phyloP scores from a whole-genome alignment of 1,140 invertebrate genomes.

The Caenorhabditis brenneri region DNA sequence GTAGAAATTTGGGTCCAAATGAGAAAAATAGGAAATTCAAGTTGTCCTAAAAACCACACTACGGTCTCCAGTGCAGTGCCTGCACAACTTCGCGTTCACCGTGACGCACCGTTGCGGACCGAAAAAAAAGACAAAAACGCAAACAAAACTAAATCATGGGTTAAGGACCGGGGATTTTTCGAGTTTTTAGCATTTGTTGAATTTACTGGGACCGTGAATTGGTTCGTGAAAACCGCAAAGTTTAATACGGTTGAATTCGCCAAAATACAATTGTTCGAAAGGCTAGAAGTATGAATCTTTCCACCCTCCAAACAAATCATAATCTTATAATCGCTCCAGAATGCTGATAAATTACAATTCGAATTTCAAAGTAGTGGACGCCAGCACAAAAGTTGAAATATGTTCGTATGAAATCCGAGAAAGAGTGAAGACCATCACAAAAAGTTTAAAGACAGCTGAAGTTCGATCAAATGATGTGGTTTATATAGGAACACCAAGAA shows the following conservation, averaged over 20 bases:
- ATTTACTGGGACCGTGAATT: no score
- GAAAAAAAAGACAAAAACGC: neutral
- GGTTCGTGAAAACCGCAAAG: no score
- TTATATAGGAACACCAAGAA: neutral
- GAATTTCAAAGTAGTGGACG: neutral
- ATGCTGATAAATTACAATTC: neutral
- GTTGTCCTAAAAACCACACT: conserved; percentile 26
- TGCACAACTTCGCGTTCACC: neutral
- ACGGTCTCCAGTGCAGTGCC: neutral
- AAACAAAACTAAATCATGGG: neutral
- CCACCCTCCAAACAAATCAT: no score
- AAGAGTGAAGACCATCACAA: neutral
- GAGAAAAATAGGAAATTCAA: conserved; percentile 16
- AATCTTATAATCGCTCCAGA: no score
- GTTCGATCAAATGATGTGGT: neutral
- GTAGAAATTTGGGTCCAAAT: neutral
- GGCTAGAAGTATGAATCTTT: no score
- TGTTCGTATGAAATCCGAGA: neutral
- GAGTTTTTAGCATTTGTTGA: no score
- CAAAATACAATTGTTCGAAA: no score
- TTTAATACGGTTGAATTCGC: no score
- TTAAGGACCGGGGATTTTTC: neutral
- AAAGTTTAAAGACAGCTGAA: neutral
- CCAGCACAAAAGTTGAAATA: neutral
- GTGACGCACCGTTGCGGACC: conserved; percentile 1